These are phyloP conservation scores for Eubasilissa splendida DNA, from an alignment of 2,888 invertebrate species.

Conservation along the genomic window DNA sequence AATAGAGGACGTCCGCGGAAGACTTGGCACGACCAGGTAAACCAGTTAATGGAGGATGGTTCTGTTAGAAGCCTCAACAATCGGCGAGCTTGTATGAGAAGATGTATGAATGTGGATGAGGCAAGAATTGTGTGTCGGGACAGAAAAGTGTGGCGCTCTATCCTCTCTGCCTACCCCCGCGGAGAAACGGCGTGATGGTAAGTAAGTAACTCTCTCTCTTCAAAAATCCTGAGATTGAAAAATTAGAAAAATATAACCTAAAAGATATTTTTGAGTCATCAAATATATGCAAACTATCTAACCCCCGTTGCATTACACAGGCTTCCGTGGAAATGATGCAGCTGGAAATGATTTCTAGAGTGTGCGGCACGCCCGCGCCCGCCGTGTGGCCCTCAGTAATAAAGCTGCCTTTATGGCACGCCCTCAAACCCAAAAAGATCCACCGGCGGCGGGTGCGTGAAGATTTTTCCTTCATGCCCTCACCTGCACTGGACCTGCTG, in stretches of 20 bases:
- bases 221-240: not conserved
- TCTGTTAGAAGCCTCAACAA: too few relatives aligned
- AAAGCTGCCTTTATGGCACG: slow-evolving; percentile 92
- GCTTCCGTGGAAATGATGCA: slow-evolving; percentile 95
- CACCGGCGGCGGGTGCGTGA: slow-evolving; percentile 92
- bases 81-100: too few relatives aligned
- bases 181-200: too few relatives aligned
- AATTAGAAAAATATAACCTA: too few relatives aligned
- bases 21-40: too few relatives aligned
- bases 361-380: slow-evolving; percentile 96
- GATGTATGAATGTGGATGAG: too few relatives aligned
- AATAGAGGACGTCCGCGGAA: too few relatives aligned
- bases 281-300: slow-evolving; percentile 26
- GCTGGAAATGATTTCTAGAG: slow-evolving; percentile 92
- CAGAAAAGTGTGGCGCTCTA: too few relatives aligned
- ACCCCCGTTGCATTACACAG: slow-evolving; percentile 65
- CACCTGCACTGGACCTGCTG: slow-evolving; percentile 88
- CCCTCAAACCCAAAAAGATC: slow-evolving; percentile 91
- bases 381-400: slow-evolving; percentile 98
- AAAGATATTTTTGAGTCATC: slow-evolving; percentile 24
- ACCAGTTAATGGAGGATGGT: too few relatives aligned
- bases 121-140: too few relatives aligned
- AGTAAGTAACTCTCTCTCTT: too few relatives aligned
- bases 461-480: slow-evolving; percentile 94
- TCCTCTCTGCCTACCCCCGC: too few relatives aligned